These are phyloP conservation scores for Diabrotica undecimpunctata DNA, from an alignment of 1,140 invertebrate species.

Conservation along the genomic window DNA sequence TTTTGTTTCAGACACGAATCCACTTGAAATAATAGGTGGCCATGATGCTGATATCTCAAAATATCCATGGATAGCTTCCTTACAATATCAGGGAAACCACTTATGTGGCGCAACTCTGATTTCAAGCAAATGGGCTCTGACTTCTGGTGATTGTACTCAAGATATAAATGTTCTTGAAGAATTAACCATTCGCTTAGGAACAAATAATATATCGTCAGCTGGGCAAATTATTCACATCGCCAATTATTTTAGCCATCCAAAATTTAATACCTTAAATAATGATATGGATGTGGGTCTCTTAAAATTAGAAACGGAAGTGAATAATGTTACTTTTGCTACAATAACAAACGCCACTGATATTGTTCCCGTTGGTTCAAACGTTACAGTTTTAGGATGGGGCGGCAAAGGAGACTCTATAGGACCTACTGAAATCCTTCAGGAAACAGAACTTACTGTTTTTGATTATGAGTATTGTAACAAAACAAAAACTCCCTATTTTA, in stretches of 20 bases:
- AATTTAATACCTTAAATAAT: neutral
- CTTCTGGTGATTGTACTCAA: conserved; percentile 1
- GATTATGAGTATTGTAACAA: no score
- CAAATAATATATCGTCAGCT: neutral
- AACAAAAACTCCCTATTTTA: no score
- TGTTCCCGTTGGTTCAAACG: no score
- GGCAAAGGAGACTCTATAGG: no score
- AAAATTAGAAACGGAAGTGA: neutral
- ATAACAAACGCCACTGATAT: no score
- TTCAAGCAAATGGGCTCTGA: neutral
- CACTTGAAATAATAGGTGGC: conserved; percentile 3
- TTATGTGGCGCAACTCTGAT: conserved; percentile 10
- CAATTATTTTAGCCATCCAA: neutral
- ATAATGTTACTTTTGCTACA: neutral
- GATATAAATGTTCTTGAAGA: neutral
- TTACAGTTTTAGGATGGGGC: no score
- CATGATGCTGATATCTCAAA: neutral
- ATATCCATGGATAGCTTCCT: neutral
- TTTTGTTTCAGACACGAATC: no score
- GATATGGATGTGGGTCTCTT: conserved; percentile 7
- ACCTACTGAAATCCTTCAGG: no score
- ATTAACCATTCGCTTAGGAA: neutral
- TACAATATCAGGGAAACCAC: conserved; percentile 2
- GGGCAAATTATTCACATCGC: neutral
- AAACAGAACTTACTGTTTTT: no score